Percentiles rank a stretch among this genome's conserved stretches.
Conservation (phyloP, 2,113 vertebrate species). For the Campylomormyrus tamandua region DNA sequence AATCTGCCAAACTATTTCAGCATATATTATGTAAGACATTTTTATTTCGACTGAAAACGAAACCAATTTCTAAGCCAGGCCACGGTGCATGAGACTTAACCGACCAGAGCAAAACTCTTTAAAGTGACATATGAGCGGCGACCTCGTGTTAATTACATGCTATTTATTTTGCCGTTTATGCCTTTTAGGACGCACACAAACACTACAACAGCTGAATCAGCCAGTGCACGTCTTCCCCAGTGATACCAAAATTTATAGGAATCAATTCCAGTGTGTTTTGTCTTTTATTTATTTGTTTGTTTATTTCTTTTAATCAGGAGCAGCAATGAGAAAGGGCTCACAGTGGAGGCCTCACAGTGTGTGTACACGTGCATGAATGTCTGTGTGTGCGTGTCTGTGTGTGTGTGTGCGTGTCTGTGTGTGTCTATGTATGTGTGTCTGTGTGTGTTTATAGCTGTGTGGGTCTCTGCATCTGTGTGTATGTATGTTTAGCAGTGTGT, state of each 20-base stretch:
- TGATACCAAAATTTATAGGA: not conserved
- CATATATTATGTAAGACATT: not conserved
- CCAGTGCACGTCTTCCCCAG: not conserved
- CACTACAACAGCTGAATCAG: not conserved
- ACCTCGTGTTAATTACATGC: not conserved
- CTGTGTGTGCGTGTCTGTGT: not conserved
- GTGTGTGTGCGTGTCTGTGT: no score
- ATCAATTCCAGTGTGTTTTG: not conserved
- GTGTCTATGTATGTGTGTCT: not conserved
- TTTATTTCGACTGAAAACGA: not conserved
- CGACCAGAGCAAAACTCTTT: not conserved
- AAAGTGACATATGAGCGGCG: not conserved
- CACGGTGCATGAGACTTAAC: not conserved
- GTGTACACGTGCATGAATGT: not conserved
- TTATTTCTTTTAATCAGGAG: not conserved
- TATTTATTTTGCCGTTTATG: not conserved
- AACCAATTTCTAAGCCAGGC: not conserved
- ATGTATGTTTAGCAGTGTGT: no score
- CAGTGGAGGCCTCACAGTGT: not conserved
- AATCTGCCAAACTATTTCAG: not conserved
- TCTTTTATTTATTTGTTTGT: not conserved
- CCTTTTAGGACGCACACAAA: not conserved
- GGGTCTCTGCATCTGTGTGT: no score
- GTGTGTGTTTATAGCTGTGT: no score
- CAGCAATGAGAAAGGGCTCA: not conserved